phyloP scores from a whole-genome alignment of 2,888 invertebrate species.

The Marasmarcha lunaedactyla region DNA sequence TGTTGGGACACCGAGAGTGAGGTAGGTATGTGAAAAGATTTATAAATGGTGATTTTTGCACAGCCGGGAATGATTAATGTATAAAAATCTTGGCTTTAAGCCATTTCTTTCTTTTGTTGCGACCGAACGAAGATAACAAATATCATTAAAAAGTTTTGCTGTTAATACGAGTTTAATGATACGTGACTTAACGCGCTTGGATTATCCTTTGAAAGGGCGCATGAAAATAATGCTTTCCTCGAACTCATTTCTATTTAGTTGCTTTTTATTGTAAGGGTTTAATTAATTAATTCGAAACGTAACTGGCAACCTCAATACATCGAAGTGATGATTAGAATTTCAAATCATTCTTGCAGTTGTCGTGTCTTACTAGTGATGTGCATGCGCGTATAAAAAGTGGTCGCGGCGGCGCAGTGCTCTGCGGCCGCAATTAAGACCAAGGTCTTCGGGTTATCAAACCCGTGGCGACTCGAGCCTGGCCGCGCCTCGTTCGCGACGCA shows the following conservation, averaged over 20 bases:
- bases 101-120: conserved; percentile 41
- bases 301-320: too few species aligned
- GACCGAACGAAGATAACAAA: conserved; percentile 28
- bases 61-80: conserved; percentile 46
- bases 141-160: conserved; percentile 18
- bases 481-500: conserved; percentile 54
- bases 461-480: conserved; percentile 51
- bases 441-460: conserved; percentile 70
- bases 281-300: too few species aligned
- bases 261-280: too few species aligned
- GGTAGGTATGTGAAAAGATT: conserved; percentile 26
- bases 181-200: background rate
- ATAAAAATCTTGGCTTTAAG: conserved; percentile 35
- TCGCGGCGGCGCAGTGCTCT: conserved; percentile 61
- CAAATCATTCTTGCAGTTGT: background rate
- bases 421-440: conserved; percentile 70
- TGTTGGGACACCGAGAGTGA: conserved; percentile 23
- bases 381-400: conserved; percentile 65
- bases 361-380: conserved; percentile 66
- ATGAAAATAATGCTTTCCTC: too few species aligned
- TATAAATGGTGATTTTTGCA: conserved; percentile 37
- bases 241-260: too few species aligned
- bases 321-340: too few species aligned
- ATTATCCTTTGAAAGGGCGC: too few species aligned
- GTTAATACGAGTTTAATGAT: background rate